phyloP scores from a whole-genome alignment of 2,888 invertebrate species.

The Acronicta psi region DNA sequence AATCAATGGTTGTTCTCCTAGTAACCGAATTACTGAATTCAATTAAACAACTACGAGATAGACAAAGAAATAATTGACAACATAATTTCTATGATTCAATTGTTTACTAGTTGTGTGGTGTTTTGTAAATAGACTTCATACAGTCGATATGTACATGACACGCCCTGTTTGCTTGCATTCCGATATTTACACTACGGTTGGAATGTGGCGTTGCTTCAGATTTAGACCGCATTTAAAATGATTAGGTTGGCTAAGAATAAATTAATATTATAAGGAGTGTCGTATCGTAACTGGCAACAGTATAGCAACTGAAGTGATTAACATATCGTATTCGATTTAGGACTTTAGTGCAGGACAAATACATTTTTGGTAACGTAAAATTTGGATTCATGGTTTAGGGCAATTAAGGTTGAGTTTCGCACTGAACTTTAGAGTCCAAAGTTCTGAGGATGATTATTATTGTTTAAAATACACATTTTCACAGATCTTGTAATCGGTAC shows the following conservation, averaged over 20 bases:
- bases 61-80: constrained; percentile 27
- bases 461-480: background rate
- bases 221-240: constrained; percentile 34
- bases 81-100: constrained; percentile 33
- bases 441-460: background rate
- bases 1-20: constrained; percentile 2
- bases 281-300: background rate
- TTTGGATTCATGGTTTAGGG: background rate
- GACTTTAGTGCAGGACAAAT: background rate
- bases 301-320: background rate
- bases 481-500: background rate
- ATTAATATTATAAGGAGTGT: constrained; percentile 20
- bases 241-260: constrained; percentile 28
- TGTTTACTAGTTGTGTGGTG: constrained; percentile 21
- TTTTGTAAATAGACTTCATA: constrained; percentile 29
- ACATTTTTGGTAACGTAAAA: background rate
- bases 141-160: constrained; percentile 34
- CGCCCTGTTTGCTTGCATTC: constrained; percentile 49
- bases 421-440: background rate
- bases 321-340: background rate
- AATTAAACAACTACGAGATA: constrained; percentile 11
- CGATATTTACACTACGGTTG: constrained; percentile 32
- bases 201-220: constrained; percentile 42
- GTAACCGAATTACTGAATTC: constrained; percentile 13
- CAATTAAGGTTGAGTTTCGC: background rate